Conservation (phyloP, 2,113 vertebrate genomes). For the Rhynchomys soricoides region DNA sequence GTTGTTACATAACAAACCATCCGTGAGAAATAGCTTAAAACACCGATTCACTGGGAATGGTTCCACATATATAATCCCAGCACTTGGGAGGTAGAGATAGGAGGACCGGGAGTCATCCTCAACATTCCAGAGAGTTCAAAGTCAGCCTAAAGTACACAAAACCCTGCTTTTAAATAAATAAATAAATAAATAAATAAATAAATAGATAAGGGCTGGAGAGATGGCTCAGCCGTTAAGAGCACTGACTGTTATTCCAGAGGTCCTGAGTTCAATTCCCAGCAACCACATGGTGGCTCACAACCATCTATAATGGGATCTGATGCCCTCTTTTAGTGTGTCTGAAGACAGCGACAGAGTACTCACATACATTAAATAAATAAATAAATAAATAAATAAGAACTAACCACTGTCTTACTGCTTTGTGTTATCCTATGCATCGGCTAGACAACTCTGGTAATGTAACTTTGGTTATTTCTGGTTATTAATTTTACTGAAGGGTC, state of each 20-base stretch:
- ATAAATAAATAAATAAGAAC: neutral
- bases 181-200: neutral
- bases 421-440: neutral
- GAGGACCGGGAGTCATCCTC: neutral
- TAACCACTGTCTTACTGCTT: neutral
- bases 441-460: neutral
- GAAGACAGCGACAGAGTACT: too few species aligned
- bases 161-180: neutral
- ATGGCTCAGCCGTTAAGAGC: too few species aligned
- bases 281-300: too few species aligned
- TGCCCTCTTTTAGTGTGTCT: too few species aligned
- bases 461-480: neutral
- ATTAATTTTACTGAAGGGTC: neutral
- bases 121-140: neutral
- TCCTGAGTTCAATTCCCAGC: too few species aligned
- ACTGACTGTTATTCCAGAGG: too few species aligned
- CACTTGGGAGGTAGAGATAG: neutral
- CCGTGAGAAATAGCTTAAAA: neutral
- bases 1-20: conserved; percentile 7
- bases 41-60: neutral
- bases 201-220: too few species aligned
- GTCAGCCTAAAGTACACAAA: neutral
- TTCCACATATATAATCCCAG: neutral
- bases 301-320: too few species aligned
- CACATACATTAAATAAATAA: too few species aligned